Conservation (phyloP, 2,888 invertebrate genomes). For the Andrena minutula region DNA sequence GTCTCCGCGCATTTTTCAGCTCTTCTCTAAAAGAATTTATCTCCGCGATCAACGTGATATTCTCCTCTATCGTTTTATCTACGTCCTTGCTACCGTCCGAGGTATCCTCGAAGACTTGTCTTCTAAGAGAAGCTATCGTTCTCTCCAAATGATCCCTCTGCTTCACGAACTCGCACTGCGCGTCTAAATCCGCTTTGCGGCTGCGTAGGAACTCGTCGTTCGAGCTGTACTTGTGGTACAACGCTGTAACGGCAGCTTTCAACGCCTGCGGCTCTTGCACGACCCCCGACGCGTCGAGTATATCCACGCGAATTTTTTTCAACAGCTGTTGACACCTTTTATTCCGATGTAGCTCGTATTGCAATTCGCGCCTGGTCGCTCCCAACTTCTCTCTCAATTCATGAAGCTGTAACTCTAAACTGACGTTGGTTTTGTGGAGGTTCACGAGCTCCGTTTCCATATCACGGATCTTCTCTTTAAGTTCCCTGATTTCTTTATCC, state of each 20-base stretch:
- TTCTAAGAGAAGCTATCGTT: constrained; percentile 85
- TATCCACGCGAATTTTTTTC: constrained; percentile 92
- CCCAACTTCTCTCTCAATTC: constrained; percentile 92
- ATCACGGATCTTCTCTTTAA: constrained; percentile 92
- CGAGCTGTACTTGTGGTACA: constrained; percentile 90
- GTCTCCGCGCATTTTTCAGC: constrained; percentile 88
- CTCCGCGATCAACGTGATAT: constrained; percentile 91
- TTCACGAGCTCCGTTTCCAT: constrained; percentile 94
- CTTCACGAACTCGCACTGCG: constrained; percentile 91
- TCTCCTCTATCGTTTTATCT: constrained; percentile 88
- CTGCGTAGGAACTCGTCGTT: constrained; percentile 89
- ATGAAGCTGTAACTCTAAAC: constrained; percentile 90
- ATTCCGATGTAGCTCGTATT: constrained; percentile 88
- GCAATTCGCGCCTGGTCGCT: constrained; percentile 90
- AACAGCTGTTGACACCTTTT: constrained; percentile 88
- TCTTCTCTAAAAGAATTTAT: constrained; percentile 91
- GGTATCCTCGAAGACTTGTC: constrained; percentile 82
- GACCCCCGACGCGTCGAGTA: constrained; percentile 92
- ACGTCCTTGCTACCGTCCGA: constrained; percentile 68
- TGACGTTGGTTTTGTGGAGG: constrained; percentile 90
- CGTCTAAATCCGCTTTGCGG: constrained; percentile 90
- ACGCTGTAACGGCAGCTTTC: constrained; percentile 86
- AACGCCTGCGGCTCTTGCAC: constrained; percentile 91
- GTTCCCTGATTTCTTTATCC: constrained; percentile 93
- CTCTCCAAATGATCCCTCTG: constrained; percentile 94